Percentiles rank a stretch among this genome's conserved stretches.
These are phyloP conservation scores for Zingel zingel DNA, from an alignment of 2,113 vertebrate genomes.

Conservation along the genomic window DNA sequence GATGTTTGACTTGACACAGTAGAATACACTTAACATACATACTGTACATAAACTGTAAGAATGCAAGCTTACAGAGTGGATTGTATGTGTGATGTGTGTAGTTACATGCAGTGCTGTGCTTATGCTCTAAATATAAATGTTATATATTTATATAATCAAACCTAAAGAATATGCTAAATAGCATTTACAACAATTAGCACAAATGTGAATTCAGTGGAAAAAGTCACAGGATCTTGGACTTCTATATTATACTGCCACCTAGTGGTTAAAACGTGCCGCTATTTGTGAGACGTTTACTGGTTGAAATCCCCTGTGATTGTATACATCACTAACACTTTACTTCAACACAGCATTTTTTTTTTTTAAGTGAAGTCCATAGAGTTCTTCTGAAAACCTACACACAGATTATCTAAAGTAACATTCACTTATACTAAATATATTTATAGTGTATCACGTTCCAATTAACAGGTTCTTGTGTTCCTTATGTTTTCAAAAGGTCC, in stretches of 20 bases:
- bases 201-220: neutral
- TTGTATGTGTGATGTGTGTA: neutral
- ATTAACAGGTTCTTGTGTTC: neutral
- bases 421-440: neutral
- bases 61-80: neutral
- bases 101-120: neutral
- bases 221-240: neutral
- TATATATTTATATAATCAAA: neutral
- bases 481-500: neutral
- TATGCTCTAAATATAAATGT: no score
- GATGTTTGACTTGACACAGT: no score
- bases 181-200: neutral
- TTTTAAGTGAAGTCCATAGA: neutral
- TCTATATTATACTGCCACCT: slow-evolving; percentile 63
- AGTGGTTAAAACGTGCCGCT: slow-evolving; percentile 37
- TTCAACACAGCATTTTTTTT: neutral
- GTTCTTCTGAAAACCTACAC: neutral
- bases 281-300: neutral
- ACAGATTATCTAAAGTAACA: neutral
- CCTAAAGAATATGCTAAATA: neutral
- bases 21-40: neutral
- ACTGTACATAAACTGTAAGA: neutral
- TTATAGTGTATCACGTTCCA: neutral
- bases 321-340: neutral
- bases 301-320: neutral